Base-by-base conservation (phyloP, 2,797 vertebrate species). In the Cyprinella venusta region DNA sequence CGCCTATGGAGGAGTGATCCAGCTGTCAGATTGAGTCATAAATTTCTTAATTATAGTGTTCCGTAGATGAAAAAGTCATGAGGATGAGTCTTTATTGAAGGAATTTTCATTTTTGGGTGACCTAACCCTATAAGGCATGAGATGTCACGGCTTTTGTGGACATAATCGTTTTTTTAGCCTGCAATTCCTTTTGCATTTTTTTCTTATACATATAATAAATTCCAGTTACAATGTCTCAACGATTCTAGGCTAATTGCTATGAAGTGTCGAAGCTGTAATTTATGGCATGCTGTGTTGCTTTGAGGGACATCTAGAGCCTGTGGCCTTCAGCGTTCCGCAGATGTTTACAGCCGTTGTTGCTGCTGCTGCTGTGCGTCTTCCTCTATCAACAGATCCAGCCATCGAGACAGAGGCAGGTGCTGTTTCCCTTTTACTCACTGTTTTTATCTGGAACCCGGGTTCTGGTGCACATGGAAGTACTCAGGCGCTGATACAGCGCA, bases 401-500 rank as follows among this genome's bases (percentile, higher is more conserved):
- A 76, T 48, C n/a, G 30, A 76, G 45, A 61, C 67, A 68, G 52
- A 45, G 74, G 54, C 64, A 54, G 19, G 64, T 15, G 80, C 26
- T 80, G 79, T 71, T 77, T 68, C 72, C 52, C 76, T 50, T 70
- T 76, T 81, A 70, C 80, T 84, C 69, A 82, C 61, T 68, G 84
- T 89, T 89, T 90, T 90, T 91, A 85, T 91, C 85, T 88, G 88
- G 87, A 84, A 84, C 86, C 84, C 84, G 90, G 90, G 90, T 90
- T 90, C 13, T 86, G 87, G 85, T 90, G 59, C 94, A 94, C 92
- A 92, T 93, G 93, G 93, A 94, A 92, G 88, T 89, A 91, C 89
- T 94, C 92, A 92, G 89, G 86, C 89, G 90, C 91, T 91, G 91
- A 94, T 94, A 92, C 90, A 88, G 89, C 92, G 90, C 92, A 93